These are phyloP conservation scores for Tarsius wallacei DNA, from an alignment of 2,797 vertebrate species.

Conservation along the genomic window DNA sequence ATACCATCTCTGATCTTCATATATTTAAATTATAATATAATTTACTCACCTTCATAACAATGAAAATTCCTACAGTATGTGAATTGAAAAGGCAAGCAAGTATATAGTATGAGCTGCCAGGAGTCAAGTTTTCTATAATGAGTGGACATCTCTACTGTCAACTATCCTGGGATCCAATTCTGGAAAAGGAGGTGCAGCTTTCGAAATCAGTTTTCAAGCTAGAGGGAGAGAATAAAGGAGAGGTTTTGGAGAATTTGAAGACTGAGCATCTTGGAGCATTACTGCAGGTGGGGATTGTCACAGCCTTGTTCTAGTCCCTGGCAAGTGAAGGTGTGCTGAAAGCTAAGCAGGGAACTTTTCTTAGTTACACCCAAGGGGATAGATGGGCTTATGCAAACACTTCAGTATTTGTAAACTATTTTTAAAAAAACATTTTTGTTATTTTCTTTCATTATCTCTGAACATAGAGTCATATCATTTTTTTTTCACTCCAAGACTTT, in stretches of 20 bases:
- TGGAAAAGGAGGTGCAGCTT: not conserved
- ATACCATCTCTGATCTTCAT: not conserved
- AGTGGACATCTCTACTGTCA: not conserved
- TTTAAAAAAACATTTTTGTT: not conserved
- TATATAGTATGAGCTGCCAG: not conserved
- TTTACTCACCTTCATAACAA: not conserved
- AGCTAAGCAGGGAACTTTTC: not conserved
- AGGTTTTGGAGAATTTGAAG: not conserved
- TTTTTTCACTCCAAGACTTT: not conserved
- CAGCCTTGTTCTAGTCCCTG: not conserved
- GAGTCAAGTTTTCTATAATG: not conserved
- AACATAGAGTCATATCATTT: not conserved
- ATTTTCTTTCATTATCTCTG: not conserved
- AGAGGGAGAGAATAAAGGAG: not conserved
- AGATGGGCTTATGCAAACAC: not conserved
- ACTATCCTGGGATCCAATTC: not conserved
- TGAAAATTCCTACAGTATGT: not conserved
- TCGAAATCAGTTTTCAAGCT: not conserved
- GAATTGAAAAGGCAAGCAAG: not conserved
- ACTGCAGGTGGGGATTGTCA: accelerated
- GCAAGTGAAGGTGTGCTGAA: accelerated
- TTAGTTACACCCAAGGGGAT: not conserved
- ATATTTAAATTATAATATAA: conserved; percentile 7
- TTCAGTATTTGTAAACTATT: not conserved
- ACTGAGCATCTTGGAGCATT: not conserved